These are phyloP conservation scores for Arnoldichthys spilopterus DNA, from an alignment of 2,797 vertebrate genomes.

Conservation along the genomic window DNA sequence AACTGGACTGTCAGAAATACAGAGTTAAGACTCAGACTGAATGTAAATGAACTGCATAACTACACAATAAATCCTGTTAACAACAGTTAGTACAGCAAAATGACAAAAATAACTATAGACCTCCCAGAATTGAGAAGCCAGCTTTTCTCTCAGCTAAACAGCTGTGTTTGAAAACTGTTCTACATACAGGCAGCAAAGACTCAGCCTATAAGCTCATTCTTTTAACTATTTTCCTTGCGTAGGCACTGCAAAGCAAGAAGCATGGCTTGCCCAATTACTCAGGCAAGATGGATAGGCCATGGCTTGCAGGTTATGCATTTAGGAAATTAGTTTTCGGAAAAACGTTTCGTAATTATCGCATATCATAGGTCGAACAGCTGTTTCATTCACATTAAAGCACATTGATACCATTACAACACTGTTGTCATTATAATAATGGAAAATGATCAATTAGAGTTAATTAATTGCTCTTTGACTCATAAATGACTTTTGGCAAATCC, in stretches of 20 bases:
- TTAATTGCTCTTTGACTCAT: constrained; percentile 75
- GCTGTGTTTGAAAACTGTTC: neutral
- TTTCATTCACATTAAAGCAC: constrained; percentile 64
- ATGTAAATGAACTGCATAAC: too few relatives aligned
- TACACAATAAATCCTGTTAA: too few relatives aligned
- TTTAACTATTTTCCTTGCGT: constrained; percentile 33
- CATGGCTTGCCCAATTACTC: constrained; percentile 59
- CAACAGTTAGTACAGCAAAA: neutral
- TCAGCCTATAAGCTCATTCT: constrained; percentile 27
- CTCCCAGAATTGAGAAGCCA: neutral
- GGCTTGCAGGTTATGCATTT: constrained; percentile 66
- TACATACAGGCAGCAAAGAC: too few relatives aligned
- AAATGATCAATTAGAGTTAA: constrained; percentile 82
- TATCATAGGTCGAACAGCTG: constrained; percentile 77
- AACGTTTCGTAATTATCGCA: constrained; percentile 64
- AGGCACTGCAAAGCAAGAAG: constrained; percentile 45
- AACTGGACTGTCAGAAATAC: neutral
- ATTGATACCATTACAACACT: constrained; percentile 63
- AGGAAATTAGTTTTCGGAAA: constrained; percentile 66
- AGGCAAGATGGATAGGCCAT: constrained; percentile 50
- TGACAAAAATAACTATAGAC: neutral
- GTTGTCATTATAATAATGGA: constrained; percentile 81
- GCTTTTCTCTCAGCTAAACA: neutral
- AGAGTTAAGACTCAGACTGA: neutral
- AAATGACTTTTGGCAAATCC: constrained; percentile 71